Evolutionary conservation across 2,113 vertebrate genomes (phyloP).

Genomic region (Otolemur garnettii): DNA sequence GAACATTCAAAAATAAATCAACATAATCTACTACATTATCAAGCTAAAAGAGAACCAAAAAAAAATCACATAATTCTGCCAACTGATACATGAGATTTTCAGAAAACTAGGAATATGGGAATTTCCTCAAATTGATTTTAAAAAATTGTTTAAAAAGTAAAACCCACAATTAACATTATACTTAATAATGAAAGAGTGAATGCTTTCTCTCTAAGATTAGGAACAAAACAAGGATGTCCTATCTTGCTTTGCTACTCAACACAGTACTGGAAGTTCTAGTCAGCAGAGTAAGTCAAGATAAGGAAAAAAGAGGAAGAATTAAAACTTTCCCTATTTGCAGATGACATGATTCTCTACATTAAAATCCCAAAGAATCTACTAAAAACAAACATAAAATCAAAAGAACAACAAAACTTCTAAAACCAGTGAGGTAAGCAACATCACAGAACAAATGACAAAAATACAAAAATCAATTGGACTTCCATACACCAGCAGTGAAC

Average conservation of each 20-base stretch:
- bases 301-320: neutral
- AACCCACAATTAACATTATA: neutral
- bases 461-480: neutral
- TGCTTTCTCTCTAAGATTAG: neutral
- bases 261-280: neutral
- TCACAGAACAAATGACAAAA: neutral
- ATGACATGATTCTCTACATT: neutral
- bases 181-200: neutral
- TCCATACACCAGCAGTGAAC: neutral
- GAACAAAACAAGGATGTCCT: neutral
- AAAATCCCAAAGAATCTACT: neutral
- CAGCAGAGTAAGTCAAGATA: neutral
- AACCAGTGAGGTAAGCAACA: neutral
- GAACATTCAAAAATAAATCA: constrained; percentile 52
- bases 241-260: neutral
- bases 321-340: neutral
- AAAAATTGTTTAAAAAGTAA: neutral
- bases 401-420: neutral
- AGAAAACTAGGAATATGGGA: constrained; percentile 6
- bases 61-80: constrained; percentile 20
- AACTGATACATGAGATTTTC: neutral
- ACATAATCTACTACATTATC: constrained; percentile 26
- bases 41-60: neutral
- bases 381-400: neutral
- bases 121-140: neutral